Evolutionary conservation across 2,797 vertebrate species (phyloP).

Genomic region (Dermochelys coriacea): DNA sequence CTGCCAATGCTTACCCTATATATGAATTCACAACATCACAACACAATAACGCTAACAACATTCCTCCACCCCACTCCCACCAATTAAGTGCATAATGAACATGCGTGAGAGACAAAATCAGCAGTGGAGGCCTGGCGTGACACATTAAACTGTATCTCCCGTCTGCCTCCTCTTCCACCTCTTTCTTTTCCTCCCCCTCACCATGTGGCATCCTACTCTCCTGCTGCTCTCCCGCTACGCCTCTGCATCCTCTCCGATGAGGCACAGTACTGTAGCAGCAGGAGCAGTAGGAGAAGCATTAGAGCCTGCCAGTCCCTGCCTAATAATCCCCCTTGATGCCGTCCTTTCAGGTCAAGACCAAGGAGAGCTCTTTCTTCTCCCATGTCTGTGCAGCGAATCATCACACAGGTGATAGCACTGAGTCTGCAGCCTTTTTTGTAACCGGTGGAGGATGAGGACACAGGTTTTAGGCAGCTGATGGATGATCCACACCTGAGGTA

Average conservation of each 20-base stretch:
- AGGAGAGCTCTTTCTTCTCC: not conserved
- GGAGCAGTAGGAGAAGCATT: slow-evolving; percentile 56
- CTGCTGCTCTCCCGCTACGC: slow-evolving; percentile 77
- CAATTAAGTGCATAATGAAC: slow-evolving; percentile 77
- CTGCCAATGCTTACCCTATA: slow-evolving; percentile 53
- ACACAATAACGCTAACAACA: slow-evolving; percentile 72
- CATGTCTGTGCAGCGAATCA: slow-evolving; percentile 5
- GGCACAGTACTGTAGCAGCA: slow-evolving; percentile 50
- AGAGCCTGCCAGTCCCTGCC: slow-evolving; percentile 62
- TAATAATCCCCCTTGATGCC: slow-evolving; percentile 28
- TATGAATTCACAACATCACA: slow-evolving; percentile 61
- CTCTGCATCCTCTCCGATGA: slow-evolving; percentile 69
- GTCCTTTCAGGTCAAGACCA: not conserved
- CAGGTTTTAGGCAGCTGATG: not conserved
- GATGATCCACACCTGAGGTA: not conserved
- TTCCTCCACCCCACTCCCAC: slow-evolving; percentile 70
- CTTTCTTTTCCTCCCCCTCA: slow-evolving; percentile 76
- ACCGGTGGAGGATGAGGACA: accelerated
- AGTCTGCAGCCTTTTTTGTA: not conserved
- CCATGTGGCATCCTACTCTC: slow-evolving; percentile 79
- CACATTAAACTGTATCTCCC: slow-evolving; percentile 76
- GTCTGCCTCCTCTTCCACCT: slow-evolving; percentile 79
- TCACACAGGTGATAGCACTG: not conserved
- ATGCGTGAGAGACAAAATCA: slow-evolving; percentile 75
- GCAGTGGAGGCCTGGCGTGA: slow-evolving; percentile 76